phyloP scores from a whole-genome alignment of 1,140 invertebrate genomes.

The Heterodera carotae region DNA sequence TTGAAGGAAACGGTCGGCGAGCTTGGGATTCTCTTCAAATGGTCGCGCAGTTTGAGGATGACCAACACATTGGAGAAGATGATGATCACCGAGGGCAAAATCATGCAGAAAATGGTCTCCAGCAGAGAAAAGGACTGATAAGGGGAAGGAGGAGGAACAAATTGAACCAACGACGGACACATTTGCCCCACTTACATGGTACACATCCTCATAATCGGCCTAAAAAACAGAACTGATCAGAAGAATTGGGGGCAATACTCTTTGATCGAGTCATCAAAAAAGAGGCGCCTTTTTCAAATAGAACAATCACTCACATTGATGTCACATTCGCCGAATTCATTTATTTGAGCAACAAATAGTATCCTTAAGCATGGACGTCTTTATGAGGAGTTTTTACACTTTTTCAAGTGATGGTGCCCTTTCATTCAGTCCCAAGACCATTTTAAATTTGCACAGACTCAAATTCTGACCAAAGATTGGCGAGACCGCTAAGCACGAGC shows the following conservation, averaged over 20 bases:
- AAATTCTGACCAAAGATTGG: constrained; percentile 45
- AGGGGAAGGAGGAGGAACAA: constrained; percentile 2
- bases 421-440: too few species aligned
- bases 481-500: constrained; percentile 47
- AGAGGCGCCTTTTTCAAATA: background rate
- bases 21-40: constrained; percentile 53
- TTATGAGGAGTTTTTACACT: too few species aligned
- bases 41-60: constrained; percentile 53
- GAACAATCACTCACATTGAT: constrained; percentile 40
- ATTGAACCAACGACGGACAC: constrained; percentile 3
- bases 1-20: constrained; percentile 62
- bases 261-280: too few species aligned
- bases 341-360: constrained; percentile 56
- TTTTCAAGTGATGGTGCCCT: too few species aligned
- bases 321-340: constrained; percentile 55
- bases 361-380: constrained; percentile 37
- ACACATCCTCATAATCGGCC: constrained; percentile 51
- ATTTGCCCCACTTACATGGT: constrained; percentile 39
- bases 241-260: background rate
- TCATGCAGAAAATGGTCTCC: constrained; percentile 58
- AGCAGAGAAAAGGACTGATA: constrained; percentile 44
- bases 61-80: constrained; percentile 58
- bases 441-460: background rate
- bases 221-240: background rate
- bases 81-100: constrained; percentile 55